phyloP scores from a whole-genome alignment of 2,113 vertebrate species.

The Poecile atricapillus region DNA sequence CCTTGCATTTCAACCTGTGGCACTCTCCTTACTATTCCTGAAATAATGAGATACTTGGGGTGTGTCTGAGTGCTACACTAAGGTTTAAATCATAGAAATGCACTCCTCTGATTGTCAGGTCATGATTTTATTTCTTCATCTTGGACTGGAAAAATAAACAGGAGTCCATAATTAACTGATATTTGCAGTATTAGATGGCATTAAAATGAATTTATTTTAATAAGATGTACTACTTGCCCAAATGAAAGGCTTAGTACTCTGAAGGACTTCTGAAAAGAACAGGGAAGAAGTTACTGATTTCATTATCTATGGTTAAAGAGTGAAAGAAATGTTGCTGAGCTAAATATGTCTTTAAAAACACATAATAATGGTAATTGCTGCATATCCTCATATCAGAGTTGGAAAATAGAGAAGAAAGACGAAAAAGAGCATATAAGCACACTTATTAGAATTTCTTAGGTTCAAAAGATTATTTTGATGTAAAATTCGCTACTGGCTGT shows the following conservation, averaged over 20 bases:
- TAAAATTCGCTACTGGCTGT: neutral
- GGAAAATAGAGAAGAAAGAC: neutral
- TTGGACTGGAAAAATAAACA: constrained; percentile 2
- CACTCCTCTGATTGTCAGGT: neutral
- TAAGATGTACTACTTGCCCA: constrained; percentile 1
- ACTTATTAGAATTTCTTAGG: neutral
- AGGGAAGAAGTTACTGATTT: neutral
- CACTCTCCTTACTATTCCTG: neutral
- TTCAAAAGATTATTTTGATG: neutral
- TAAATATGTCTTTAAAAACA: neutral
- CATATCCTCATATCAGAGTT: neutral
- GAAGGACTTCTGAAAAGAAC: neutral
- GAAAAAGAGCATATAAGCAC: neutral
- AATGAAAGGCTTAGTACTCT: constrained; percentile 4
- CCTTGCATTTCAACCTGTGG: neutral
- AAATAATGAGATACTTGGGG: neutral
- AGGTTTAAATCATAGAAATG: neutral
- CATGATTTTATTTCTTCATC: neutral
- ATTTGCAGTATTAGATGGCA: constrained; percentile 22
- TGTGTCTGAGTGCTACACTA: neutral
- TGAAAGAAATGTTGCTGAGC: neutral
- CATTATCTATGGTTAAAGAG: constrained; percentile 7
- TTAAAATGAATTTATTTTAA: constrained; percentile 46
- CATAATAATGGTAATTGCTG: neutral
- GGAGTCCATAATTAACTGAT: constrained; percentile 35